phyloP scores from a whole-genome alignment of 2,888 invertebrate genomes.

The Lasiommata megera region DNA sequence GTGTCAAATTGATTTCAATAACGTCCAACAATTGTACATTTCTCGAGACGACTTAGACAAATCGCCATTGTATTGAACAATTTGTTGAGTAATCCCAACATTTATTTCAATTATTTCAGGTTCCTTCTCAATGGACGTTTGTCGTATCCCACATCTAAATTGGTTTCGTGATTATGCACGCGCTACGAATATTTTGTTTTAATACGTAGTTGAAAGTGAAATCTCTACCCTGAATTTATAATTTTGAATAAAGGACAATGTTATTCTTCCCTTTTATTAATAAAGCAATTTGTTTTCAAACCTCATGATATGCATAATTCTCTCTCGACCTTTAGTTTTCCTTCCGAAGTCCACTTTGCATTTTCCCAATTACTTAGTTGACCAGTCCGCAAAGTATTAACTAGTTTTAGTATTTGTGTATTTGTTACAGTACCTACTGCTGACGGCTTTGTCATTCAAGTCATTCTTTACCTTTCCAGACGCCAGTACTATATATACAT shows the following conservation, averaged over 20 bases:
- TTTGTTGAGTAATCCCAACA: conserved; percentile 78
- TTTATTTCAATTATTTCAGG: conserved; percentile 78
- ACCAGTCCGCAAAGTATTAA: too few species aligned
- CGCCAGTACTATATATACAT: too few species aligned
- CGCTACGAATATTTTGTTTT: conserved; percentile 45
- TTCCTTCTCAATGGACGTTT: conserved; percentile 62
- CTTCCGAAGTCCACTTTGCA: not conserved
- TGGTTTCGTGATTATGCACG: conserved; percentile 49
- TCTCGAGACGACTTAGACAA: conserved; percentile 70
- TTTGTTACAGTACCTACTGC: too few species aligned
- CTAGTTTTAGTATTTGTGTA: too few species aligned
- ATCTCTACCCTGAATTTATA: conserved; percentile 17
- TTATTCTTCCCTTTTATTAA: conserved; percentile 16
- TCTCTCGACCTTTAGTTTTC: too few species aligned
- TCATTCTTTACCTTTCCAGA: too few species aligned
- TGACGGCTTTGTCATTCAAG: too few species aligned
- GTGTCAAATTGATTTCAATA: conserved; percentile 24
- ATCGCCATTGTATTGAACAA: conserved; percentile 78
- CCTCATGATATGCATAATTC: conserved; percentile 18
- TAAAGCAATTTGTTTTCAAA: conserved; percentile 20
- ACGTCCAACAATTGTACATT: conserved; percentile 51
- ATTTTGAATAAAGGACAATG: conserved; percentile 31
- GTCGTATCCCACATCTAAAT: conserved; percentile 47
- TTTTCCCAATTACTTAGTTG: not conserved
- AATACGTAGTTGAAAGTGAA: conserved; percentile 7